Evolutionary conservation across 2,113 vertebrate species (phyloP).

Genomic region (Tor tambroides): DNA sequence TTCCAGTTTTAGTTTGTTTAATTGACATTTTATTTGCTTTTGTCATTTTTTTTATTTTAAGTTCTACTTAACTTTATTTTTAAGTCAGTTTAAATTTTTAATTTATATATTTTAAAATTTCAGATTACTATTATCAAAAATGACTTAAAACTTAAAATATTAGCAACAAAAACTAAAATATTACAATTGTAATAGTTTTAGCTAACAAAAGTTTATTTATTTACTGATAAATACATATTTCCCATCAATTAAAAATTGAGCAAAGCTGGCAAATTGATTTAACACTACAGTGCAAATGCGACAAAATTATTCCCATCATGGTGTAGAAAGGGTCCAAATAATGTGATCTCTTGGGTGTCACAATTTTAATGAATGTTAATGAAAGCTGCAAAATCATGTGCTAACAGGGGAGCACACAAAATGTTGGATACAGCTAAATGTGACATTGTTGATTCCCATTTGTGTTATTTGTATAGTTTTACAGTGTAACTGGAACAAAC

Average conservation of each 20-base stretch:
- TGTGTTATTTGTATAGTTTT: background rate
- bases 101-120: too few species aligned
- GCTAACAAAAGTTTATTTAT: background rate
- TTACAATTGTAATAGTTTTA: too few species aligned
- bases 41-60: background rate
- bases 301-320: background rate
- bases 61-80: background rate
- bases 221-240: background rate
- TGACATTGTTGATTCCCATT: background rate
- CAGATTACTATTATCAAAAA: too few species aligned
- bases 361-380: background rate
- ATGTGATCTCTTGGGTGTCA: background rate
- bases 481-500: background rate
- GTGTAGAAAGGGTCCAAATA: background rate
- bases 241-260: background rate
- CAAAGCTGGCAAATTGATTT: background rate
- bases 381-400: background rate
- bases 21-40: background rate
- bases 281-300: too few species aligned
- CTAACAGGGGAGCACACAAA: too few species aligned
- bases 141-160: too few species aligned
- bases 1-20: background rate
- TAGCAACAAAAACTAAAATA: too few species aligned
- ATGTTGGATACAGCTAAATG: background rate
- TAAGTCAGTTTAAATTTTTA: background rate